A percentile compares a stretch with the other conserved stretches of the same genome.
Evolutionary conservation across 2,113 vertebrate species (phyloP).

Genomic region (Gorsachius goisagi): DNA sequence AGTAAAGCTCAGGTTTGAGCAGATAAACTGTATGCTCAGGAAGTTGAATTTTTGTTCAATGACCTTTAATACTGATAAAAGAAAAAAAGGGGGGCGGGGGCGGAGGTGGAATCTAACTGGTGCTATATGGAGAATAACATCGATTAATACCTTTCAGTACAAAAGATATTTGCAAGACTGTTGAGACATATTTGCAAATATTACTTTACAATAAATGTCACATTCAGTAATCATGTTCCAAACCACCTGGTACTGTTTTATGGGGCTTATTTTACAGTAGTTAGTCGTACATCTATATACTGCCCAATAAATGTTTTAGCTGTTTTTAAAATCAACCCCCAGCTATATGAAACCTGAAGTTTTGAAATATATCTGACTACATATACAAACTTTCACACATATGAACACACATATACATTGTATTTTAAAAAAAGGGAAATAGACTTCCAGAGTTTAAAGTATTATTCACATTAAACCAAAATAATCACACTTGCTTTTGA

Average conservation of each 20-base stretch:
- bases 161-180: neutral
- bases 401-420: too few relatives aligned
- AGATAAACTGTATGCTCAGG: neutral
- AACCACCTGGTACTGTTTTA: neutral
- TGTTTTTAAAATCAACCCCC: neutral
- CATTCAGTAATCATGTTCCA: neutral
- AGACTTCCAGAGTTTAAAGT: neutral
- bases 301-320: neutral
- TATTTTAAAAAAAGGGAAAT: neutral
- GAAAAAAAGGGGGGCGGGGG: rapidly evolving
- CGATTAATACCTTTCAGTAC: neutral
- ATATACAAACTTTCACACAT: neutral
- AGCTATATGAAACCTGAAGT: neutral
- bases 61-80: neutral
- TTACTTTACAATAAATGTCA: neutral
- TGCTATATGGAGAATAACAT: neutral
- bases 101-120: neutral
- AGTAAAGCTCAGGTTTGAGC: neutral
- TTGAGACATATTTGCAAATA: neutral
- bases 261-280: neutral
- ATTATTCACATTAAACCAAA: neutral
- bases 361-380: neutral
- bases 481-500: neutral
- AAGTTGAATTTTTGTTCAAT: neutral
- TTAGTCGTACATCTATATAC: neutral